A percentile compares a stretch with the other conserved stretches of the same genome.
phyloP scores from a whole-genome alignment of 1,140 invertebrate species.

The Hylyphantes graminicola region DNA sequence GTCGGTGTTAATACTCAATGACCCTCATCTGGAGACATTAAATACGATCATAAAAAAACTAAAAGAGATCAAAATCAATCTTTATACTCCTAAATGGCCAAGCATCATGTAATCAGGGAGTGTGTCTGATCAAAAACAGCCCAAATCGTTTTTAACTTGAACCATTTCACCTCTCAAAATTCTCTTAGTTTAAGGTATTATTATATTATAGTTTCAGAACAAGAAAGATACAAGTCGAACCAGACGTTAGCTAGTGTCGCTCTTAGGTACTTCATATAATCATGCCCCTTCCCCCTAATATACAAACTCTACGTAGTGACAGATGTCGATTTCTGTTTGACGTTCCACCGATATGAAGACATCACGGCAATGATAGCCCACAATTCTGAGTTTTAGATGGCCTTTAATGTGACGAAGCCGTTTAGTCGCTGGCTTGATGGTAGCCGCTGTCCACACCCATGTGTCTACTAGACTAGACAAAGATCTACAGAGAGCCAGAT shows the following conservation, averaged over 20 bases:
- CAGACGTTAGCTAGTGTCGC: too few relatives aligned
- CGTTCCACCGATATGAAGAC: conserved; percentile 27
- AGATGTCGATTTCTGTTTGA: conserved; percentile 31
- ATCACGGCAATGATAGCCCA: conserved; percentile 48
- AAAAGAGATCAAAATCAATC: conserved; percentile 50
- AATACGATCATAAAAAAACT: conserved; percentile 1
- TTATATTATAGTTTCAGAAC: too few relatives aligned
- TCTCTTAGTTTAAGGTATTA: too few relatives aligned
- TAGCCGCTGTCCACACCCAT: conserved; percentile 43
- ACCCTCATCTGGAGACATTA: conserved; percentile 16
- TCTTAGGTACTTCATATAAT: too few relatives aligned
- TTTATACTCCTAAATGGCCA: conserved; percentile 26
- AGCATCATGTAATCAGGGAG: conserved; percentile 23
- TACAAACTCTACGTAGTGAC: conserved; percentile 20
- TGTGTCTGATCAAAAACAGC: too few relatives aligned
- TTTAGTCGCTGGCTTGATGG: conserved; percentile 9
- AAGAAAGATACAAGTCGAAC: too few relatives aligned
- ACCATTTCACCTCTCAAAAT: too few relatives aligned
- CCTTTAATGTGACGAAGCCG: conserved; percentile 35
- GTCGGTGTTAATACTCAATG: conserved; percentile 33
- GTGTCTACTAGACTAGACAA: neutral
- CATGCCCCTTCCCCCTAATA: too few relatives aligned
- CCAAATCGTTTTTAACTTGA: too few relatives aligned
- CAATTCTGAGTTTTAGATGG: conserved; percentile 3
- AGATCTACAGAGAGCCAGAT: neutral